Evolutionary conservation across 2,888 invertebrate genomes (phyloP).

Genomic region (Eupithecia tripunctaria): DNA sequence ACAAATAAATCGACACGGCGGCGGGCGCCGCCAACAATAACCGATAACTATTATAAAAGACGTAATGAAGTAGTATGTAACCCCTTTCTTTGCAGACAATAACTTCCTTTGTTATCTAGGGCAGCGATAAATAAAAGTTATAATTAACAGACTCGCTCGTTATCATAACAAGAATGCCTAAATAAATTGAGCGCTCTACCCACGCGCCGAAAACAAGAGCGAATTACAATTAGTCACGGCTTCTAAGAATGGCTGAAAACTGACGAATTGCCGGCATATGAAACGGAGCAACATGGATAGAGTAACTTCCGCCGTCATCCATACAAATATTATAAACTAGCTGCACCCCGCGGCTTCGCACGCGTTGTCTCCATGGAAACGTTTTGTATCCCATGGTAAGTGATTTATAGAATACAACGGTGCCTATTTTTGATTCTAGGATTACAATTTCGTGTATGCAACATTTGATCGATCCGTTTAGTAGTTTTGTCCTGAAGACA

Average conservation of each 20-base stretch:
- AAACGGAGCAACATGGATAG: not conserved
- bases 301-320: not conserved
- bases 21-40: constrained; percentile 1
- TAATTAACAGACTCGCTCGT: constrained; percentile 39
- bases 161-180: constrained; percentile 36
- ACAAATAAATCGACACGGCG: not conserved
- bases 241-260: constrained; percentile 44
- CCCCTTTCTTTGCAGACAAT: constrained; percentile 57
- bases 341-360: too few relatives aligned
- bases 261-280: constrained; percentile 1
- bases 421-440: too few relatives aligned
- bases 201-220: constrained; percentile 45
- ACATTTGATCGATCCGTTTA: too few relatives aligned
- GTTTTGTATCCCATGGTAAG: too few relatives aligned
- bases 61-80: constrained; percentile 47
- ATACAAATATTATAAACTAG: too few relatives aligned
- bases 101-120: constrained; percentile 55
- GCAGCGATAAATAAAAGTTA: constrained; percentile 43
- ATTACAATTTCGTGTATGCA: too few relatives aligned
- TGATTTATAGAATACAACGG: too few relatives aligned
- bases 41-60: constrained; percentile 13
- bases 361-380: too few relatives aligned
- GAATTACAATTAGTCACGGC: constrained; percentile 43
- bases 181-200: constrained; percentile 40
- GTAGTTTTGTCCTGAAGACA: too few relatives aligned